A percentile compares a stretch with the other conserved stretches of the same genome.
Conservation (phyloP, 2,888 invertebrate genomes). For the Parthenolecanium corni region DNA sequence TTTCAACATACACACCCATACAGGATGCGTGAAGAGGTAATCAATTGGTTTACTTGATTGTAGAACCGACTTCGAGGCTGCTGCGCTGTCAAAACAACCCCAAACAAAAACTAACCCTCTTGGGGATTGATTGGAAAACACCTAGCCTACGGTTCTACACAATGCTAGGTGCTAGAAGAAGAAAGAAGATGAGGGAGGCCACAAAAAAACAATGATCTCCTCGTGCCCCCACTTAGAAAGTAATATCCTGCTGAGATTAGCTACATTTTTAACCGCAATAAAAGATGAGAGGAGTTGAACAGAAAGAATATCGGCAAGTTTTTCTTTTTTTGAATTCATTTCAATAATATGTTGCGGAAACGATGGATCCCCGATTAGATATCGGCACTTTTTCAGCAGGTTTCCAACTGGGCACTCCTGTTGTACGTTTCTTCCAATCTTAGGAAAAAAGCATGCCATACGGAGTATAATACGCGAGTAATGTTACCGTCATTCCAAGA, state of each 20-base stretch:
- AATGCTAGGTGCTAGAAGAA: background rate
- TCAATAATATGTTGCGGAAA: constrained; percentile 20
- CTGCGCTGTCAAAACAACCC: constrained; percentile 26
- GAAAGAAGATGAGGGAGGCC: background rate
- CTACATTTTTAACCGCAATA: background rate
- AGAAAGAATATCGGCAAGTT: constrained; percentile 15
- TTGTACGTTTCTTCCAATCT: no score
- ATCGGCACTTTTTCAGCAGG: background rate
- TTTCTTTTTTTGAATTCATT: constrained; percentile 6
- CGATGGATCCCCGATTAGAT: constrained; percentile 2
- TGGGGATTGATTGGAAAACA: constrained; percentile 23
- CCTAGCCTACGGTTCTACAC: constrained; percentile 5
- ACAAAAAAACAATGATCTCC: background rate
- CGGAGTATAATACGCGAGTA: no score
- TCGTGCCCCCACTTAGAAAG: constrained; percentile 17
- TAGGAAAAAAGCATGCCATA: no score
- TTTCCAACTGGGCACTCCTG: no score
- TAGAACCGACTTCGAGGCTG: constrained; percentile 11
- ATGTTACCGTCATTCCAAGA: no score
- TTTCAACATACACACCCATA: background rate
- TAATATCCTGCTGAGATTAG: constrained; percentile 15
- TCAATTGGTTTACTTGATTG: constrained; percentile 27
- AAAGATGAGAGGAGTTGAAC: no score
- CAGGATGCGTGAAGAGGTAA: constrained; percentile 26
- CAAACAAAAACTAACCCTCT: constrained; percentile 16